Conservation (phyloP, 1,140 invertebrate species). For the Rhopalosiphum padi region DNA sequence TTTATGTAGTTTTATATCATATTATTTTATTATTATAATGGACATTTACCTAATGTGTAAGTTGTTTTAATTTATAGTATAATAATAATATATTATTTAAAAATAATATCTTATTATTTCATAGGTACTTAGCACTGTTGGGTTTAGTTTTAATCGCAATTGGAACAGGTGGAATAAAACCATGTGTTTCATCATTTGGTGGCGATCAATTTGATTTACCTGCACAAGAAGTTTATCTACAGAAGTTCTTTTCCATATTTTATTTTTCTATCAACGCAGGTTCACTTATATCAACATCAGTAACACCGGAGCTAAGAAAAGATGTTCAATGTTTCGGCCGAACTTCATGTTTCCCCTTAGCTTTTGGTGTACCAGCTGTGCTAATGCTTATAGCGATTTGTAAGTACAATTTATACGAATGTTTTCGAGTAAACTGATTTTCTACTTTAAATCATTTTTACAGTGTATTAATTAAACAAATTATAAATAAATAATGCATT, state of each 20-base stretch:
- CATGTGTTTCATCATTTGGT: conserved; percentile 96
- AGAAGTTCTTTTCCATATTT: conserved; percentile 91
- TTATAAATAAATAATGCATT: too few relatives aligned
- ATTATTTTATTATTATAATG: not conserved
- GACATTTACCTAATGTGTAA: not conserved
- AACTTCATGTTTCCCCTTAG: conserved; percentile 84
- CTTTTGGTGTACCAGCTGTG: conserved; percentile 88
- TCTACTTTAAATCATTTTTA: not conserved
- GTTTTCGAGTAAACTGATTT: not conserved
- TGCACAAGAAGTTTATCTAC: conserved; percentile 76
- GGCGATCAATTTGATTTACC: conserved; percentile 92
- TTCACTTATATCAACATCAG: conserved; percentile 85
- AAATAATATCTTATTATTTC: conserved; percentile 61
- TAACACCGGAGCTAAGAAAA: conserved; percentile 86
- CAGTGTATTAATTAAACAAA: not conserved
- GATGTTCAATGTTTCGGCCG: conserved; percentile 84
- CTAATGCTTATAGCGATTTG: conserved; percentile 85
- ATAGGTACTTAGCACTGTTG: conserved; percentile 74
- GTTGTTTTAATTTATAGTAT: not conserved
- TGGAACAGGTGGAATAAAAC: conserved; percentile 97
- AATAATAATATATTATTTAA: not conserved
- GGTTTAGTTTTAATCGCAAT: conserved; percentile 84
- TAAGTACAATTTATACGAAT: conserved; percentile 64
- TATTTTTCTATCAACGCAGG: conserved; percentile 95
- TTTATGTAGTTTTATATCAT: not conserved